Conservation (phyloP, 2,888 invertebrate species). For the Flabesymbios commensalis region DNA sequence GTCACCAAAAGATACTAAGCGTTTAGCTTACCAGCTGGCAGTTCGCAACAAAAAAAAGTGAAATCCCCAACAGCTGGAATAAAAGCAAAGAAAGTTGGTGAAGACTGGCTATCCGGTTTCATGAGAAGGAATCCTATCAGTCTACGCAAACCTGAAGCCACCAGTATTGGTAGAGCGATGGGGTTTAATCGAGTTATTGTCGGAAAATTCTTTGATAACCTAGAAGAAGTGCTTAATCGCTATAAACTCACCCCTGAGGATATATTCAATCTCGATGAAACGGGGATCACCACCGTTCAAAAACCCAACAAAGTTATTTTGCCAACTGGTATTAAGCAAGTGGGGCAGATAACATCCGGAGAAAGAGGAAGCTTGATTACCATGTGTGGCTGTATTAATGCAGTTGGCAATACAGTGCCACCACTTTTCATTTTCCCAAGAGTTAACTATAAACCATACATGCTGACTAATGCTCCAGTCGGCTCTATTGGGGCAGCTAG, state of each 20-base stretch:
- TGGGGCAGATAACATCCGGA: constrained; percentile 10
- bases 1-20: neutral
- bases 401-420: neutral
- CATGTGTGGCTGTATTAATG: constrained; percentile 2
- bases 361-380: constrained; percentile 5
- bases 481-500: constrained; percentile 7
- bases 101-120: constrained; percentile 6
- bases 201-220: neutral
- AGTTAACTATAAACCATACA: neutral
- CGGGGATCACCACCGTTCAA: constrained; percentile 10
- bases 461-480: neutral
- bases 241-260: neutral
- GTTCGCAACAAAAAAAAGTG: neutral
- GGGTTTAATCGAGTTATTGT: constrained; percentile 4
- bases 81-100: no score
- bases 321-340: constrained; percentile 2
- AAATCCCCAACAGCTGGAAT: no score
- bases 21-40: constrained; percentile 3
- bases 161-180: constrained; percentile 1
- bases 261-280: constrained; percentile 7
- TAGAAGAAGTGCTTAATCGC: neutral
- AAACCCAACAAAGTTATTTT: constrained; percentile 6
- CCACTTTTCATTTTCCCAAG: constrained; percentile 3
- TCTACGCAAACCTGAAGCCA: constrained; percentile 6
- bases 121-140: neutral